A percentile compares a stretch with the other conserved stretches of the same genome.
Evolutionary conservation across 1,140 invertebrate species (phyloP).

Genomic region (Sitobion miscanthi): DNA sequence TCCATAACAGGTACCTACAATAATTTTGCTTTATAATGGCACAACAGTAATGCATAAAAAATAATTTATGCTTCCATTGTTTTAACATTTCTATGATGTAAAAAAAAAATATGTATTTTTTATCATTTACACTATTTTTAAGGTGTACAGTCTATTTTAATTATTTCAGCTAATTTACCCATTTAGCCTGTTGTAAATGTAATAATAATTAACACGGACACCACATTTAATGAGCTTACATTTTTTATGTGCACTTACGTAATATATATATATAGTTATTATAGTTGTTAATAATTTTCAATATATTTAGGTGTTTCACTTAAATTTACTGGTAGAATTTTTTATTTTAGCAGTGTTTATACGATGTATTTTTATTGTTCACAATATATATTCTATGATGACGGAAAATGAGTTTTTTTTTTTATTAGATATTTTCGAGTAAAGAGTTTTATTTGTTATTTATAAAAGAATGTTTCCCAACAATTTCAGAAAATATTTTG

Average conservation of each 20-base stretch:
- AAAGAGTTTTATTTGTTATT: background rate
- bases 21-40: background rate
- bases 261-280: background rate
- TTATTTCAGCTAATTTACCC: background rate
- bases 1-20: background rate
- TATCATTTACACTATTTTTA: conserved; percentile 3
- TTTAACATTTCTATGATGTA: background rate
- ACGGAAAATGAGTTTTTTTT: background rate
- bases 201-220: background rate
- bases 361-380: background rate
- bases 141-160: background rate
- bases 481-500: conserved; percentile 10
- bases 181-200: conserved; percentile 5
- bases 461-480: background rate
- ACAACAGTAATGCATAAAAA: background rate
- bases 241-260: background rate
- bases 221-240: background rate
- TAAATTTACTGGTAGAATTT: background rate
- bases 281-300: background rate
- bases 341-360: background rate
- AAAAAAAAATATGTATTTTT: background rate
- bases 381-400: background rate
- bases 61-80: background rate
- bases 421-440: background rate
- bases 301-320: background rate